Conservation (phyloP, 2,888 invertebrate genomes). For the Petrolisthes manimaculis region DNA sequence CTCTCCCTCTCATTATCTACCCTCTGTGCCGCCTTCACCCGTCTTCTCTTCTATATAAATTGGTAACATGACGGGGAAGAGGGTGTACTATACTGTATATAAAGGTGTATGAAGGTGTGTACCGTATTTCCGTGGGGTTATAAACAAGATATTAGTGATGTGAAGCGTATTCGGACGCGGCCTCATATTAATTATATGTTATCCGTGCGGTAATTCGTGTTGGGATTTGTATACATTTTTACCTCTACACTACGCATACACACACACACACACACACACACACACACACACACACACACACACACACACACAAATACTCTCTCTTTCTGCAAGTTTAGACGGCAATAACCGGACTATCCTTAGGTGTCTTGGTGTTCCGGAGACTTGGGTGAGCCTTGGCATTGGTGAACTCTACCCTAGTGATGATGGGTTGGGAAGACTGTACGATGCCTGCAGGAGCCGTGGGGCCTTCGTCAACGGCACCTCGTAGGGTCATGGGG, state of each 20-base stretch:
- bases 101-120: too few species aligned
- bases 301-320: not conserved
- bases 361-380: not conserved
- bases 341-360: slow-evolving; percentile 6
- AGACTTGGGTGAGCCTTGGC: slow-evolving; percentile 46
- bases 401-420: slow-evolving; percentile 27
- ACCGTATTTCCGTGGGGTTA: too few species aligned
- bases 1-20: too few species aligned
- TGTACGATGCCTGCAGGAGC: slow-evolving; percentile 43
- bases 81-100: too few species aligned
- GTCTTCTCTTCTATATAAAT: too few species aligned
- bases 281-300: slow-evolving; percentile 1
- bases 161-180: too few species aligned
- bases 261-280: not conserved
- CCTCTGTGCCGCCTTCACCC: too few species aligned
- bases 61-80: too few species aligned
- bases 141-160: too few species aligned
- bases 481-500: slow-evolving; percentile 4
- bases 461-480: slow-evolving; percentile 9
- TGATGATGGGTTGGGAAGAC: not conserved
- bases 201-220: too few species aligned
- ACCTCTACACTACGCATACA: not conserved
- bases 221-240: too few species aligned
- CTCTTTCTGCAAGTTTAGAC: not conserved
- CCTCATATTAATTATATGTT: too few species aligned